Evolutionary conservation across 2,888 invertebrate genomes (phyloP), one percentile per base, ranked within the genome.

Genomic region (Nemurella pictetii): DNA sequence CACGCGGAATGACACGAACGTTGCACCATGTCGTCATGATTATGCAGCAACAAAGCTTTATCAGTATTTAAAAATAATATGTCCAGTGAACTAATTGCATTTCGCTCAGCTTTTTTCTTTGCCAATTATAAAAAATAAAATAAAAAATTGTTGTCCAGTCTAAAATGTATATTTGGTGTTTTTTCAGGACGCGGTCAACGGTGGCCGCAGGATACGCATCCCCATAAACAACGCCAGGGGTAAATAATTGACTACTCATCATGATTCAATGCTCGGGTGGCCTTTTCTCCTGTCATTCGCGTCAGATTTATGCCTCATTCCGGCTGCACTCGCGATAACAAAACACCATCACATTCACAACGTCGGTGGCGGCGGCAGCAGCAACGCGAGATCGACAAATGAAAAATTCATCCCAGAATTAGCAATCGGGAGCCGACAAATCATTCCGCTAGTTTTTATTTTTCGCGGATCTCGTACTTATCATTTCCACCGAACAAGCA

Each of bases 271-370:
- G 75, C 75, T 28, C 28, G 75, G 26, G 26, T 75, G 75, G 28
- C 75, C 75, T 75, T 26, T 75, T 28, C 75, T 75, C 75, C 26
- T 75, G 75, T 75, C 75, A 75, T 28, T 75, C 75, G 26, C 75
- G 27, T 75, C 26, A 28, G 75, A 75, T 75, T 75, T 75, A 75
- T 75, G 75, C 28, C 75, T 12, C 2, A 25, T 28, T 3, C 75
- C 75, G 75, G 4, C 15, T 75, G 75, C 75, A 28, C 27, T 4
- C 28, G 75, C 55, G 75, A 75, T 27, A 75, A 75, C 75, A 75
- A 75, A 75, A 55, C 55, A 7, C 55, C 55, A 55, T 55, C 55
- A 55, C 55, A 55, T 55, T 12, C 55, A 7, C 55, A n/a, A n/a
- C n/a, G n/a, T n/a, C n/a, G 35, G 5, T 35, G 55, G 20, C 9